These are phyloP conservation scores for Eulemur rufifrons DNA, from an alignment of 2,113 vertebrate species.

Conservation along the genomic window DNA sequence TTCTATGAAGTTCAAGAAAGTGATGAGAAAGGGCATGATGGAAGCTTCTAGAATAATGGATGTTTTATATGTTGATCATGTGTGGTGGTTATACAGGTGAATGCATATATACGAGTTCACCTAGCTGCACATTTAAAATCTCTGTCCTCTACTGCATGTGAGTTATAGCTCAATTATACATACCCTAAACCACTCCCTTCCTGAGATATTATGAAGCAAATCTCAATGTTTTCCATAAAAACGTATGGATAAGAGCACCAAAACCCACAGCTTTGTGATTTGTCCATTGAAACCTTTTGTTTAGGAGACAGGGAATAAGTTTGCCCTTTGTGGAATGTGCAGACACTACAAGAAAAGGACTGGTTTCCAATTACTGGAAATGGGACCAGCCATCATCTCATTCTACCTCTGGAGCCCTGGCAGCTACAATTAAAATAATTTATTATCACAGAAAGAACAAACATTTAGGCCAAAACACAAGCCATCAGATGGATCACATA, in stretches of 20 bases:
- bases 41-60: background rate
- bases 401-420: background rate
- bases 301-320: background rate
- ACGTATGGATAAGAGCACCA: background rate
- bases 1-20: background rate
- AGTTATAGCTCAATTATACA: background rate
- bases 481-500: background rate
- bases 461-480: slow-evolving; percentile 30
- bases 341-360: background rate
- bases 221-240: background rate
- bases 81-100: background rate
- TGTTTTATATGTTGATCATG: background rate
- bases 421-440: slow-evolving; percentile 30
- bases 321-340: background rate
- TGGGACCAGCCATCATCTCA: background rate
- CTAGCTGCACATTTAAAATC: background rate
- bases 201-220: background rate
- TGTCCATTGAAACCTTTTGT: background rate
- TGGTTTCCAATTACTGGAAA: background rate
- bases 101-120: background rate
- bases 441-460: slow-evolving; percentile 15
- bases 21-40: background rate
- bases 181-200: background rate
- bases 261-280: background rate
- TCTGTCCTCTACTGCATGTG: background rate